These are phyloP conservation scores for Lasius platythorax DNA, from an alignment of 2,888 invertebrate species.

Conservation along the genomic window DNA sequence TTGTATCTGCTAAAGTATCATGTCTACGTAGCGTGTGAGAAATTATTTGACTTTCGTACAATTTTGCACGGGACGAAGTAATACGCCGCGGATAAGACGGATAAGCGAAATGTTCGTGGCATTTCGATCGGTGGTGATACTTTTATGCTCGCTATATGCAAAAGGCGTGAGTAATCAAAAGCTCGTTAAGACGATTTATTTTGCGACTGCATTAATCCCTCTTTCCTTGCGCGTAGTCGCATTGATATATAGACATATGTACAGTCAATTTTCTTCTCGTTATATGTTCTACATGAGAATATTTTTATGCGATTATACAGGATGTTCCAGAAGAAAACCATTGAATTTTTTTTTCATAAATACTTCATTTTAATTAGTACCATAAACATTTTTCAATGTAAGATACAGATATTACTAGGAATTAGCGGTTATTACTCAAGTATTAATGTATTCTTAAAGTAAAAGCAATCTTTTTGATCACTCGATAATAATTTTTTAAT, in stretches of 20 bases:
- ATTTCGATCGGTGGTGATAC: slow-evolving; percentile 80
- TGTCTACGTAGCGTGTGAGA: slow-evolving; percentile 35
- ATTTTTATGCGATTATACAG: slow-evolving; percentile 6
- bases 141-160: slow-evolving; percentile 73
- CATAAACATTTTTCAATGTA: background rate
- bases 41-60: slow-evolving; percentile 54
- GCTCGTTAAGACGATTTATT: slow-evolving; percentile 85
- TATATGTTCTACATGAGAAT: background rate
- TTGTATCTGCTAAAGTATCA: slow-evolving; percentile 19
- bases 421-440: background rate
- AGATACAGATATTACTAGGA: background rate
- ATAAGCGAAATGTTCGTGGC: slow-evolving; percentile 66
- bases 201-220: slow-evolving; percentile 77
- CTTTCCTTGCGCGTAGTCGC: slow-evolving; percentile 26
- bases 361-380: background rate
- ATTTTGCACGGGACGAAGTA: slow-evolving; percentile 34
- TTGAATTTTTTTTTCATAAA: background rate
- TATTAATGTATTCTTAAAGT: background rate
- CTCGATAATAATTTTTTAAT: background rate
- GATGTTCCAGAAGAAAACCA: background rate
- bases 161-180: slow-evolving; percentile 82
- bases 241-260: slow-evolving; percentile 17
- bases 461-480: background rate
- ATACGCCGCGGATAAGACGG: slow-evolving; percentile 64
- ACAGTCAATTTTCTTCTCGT: slow-evolving; percentile 40